Conservation (phyloP, 2,113 vertebrate species). For the Erpornis zantholeuca region DNA sequence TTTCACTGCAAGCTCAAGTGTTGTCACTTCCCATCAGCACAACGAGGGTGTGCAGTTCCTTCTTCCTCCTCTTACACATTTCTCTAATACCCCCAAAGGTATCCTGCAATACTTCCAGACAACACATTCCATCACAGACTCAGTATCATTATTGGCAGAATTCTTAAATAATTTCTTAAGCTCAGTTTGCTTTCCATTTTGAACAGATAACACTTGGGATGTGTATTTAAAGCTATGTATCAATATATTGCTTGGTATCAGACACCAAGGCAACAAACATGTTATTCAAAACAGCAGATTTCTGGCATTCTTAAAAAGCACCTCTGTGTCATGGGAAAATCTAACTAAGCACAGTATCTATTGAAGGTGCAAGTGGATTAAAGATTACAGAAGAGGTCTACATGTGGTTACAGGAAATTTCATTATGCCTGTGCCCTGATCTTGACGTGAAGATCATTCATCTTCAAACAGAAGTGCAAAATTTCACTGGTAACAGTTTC, state of each 20-base stretch:
- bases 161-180: not conserved
- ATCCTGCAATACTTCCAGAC: not conserved
- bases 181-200: not conserved
- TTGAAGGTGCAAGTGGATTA: not conserved
- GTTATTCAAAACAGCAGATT: not conserved
- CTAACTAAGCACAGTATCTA: not conserved
- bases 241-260: not conserved
- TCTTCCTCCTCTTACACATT: not conserved
- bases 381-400: not conserved
- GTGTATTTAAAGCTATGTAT: not conserved
- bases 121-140: not conserved
- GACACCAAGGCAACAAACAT: not conserved
- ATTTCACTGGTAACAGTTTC: not conserved
- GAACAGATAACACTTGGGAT: not conserved
- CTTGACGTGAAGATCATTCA: not conserved
- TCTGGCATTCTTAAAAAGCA: not conserved
- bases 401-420: not conserved
- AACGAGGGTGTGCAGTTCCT: not conserved
- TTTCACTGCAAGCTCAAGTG: not conserved
- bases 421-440: not conserved
- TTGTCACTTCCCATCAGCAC: not conserved
- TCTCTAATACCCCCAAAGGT: not conserved
- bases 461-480: not conserved
- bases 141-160: fast-evolving
- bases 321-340: not conserved